Conservation (phyloP, 2,113 vertebrate species). For the Entosphenus tridentatus region DNA sequence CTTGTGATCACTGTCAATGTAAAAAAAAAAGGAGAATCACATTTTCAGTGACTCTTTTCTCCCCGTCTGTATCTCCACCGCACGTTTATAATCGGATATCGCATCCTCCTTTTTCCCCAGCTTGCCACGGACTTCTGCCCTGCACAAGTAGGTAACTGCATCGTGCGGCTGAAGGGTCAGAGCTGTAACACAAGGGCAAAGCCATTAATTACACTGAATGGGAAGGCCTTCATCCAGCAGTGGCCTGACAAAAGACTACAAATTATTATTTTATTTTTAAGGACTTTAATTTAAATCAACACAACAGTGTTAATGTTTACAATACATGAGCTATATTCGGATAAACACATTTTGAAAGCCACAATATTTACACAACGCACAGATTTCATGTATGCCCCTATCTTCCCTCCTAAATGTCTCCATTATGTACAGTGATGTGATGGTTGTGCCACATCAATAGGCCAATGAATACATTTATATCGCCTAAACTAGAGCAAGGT, state of each 20-base stretch:
- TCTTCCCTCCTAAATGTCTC: too few species aligned
- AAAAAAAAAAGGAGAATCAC: too few species aligned
- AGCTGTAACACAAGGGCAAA: constrained; percentile 19
- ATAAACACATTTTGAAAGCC: too few species aligned
- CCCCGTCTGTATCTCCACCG: constrained; percentile 20
- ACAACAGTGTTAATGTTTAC: background rate
- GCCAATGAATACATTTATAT: too few species aligned
- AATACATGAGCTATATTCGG: background rate
- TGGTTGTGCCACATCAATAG: too few species aligned
- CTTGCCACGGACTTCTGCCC: constrained; percentile 31
- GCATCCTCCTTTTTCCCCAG: constrained; percentile 25
- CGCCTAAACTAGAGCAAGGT: too few species aligned
- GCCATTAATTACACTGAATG: constrained; percentile 4
- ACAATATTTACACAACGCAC: too few species aligned
- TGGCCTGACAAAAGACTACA: background rate
- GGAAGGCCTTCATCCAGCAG: background rate
- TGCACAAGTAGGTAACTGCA: constrained; percentile 24
- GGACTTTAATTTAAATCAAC: background rate
- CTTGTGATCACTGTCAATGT: too few species aligned
- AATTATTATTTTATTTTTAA: background rate
- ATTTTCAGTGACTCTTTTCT: too few species aligned
- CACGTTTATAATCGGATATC: constrained; percentile 27
- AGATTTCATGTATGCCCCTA: too few species aligned
- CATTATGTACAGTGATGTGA: too few species aligned
- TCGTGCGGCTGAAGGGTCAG: constrained; percentile 28